A percentile compares a stretch with the other conserved stretches of the same genome.
Evolutionary conservation across 2,113 vertebrate genomes (phyloP).

Genomic region (Xiphophorus maculatus): DNA sequence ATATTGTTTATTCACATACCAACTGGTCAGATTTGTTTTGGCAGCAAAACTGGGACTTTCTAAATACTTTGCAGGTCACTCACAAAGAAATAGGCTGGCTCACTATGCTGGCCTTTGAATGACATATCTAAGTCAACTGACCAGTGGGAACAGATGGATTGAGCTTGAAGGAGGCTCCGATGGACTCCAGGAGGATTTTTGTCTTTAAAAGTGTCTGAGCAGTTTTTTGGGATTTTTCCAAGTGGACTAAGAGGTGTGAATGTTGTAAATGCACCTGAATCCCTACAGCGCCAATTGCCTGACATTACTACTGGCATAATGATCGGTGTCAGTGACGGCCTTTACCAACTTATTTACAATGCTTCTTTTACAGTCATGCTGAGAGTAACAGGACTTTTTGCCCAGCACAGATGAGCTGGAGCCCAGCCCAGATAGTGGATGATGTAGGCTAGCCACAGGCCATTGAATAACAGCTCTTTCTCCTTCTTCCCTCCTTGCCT

Average conservation of each 20-base stretch:
- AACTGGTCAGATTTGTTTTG: background rate
- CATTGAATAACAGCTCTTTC: conserved; percentile 61
- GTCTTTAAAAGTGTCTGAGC: conserved; percentile 27
- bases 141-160: conserved; percentile 75
- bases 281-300: conserved; percentile 37
- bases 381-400: conserved; percentile 61
- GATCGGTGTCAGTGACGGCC: conserved; percentile 56
- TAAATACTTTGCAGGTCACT: background rate
- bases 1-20: background rate
- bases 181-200: conserved; percentile 44
- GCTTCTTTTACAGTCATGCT: conserved; percentile 64
- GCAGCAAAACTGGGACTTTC: background rate
- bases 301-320: conserved; percentile 53
- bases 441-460: conserved; percentile 65
- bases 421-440: conserved; percentile 52
- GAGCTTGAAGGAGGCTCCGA: conserved; percentile 59
- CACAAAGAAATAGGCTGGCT: conserved; percentile 58
- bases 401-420: conserved; percentile 72
- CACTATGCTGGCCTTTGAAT: conserved; percentile 56
- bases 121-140: conserved; percentile 66
- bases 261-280: conserved; percentile 17
- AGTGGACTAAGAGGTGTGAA: conserved; percentile 8
- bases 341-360: conserved; percentile 52
- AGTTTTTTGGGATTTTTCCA: conserved; percentile 31
- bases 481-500: conserved; percentile 43